phyloP scores from a whole-genome alignment of 2,797 vertebrate genomes.

The Buceros bicornis region DNA sequence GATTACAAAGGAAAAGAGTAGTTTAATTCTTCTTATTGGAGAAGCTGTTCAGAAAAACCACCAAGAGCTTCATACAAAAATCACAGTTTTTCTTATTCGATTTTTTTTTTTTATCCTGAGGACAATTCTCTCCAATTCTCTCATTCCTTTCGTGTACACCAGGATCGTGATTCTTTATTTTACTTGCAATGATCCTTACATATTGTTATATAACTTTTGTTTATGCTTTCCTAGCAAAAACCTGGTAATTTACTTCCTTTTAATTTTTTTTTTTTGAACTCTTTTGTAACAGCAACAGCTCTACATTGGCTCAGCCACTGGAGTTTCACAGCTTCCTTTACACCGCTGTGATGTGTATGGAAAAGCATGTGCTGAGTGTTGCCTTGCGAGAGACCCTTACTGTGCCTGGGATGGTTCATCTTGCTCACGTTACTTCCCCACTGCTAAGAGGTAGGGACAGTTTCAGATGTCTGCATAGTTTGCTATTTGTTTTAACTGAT shows the following conservation, averaged over 20 bases:
- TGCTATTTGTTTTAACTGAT: conserved; percentile 21
- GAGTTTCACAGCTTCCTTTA: conserved; percentile 94
- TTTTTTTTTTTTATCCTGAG: not conserved
- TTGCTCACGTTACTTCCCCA: conserved; percentile 97
- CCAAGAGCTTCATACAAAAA: not conserved
- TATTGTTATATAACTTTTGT: not conserved
- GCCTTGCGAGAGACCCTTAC: conserved; percentile 96
- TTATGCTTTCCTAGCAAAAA: not conserved
- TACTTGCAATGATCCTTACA: not conserved
- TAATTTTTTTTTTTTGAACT: not conserved
- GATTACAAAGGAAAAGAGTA: not conserved
- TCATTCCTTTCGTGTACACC: not conserved
- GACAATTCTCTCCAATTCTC: not conserved
- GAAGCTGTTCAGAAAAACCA: not conserved
- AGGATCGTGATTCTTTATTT: not conserved
- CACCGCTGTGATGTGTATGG: conserved; percentile 97
- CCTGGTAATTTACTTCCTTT: not conserved
- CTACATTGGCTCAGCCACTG: conserved; percentile 91
- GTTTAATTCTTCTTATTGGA: not conserved
- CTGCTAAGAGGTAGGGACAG: conserved; percentile 91
- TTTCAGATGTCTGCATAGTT: not conserved
- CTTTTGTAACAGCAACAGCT: conserved; percentile 91
- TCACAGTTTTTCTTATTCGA: not conserved
- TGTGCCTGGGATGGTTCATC: conserved; percentile 97
- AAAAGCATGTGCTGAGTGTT: conserved; percentile 97